phyloP scores from a whole-genome alignment of 2,888 invertebrate genomes.

The Machimus atricapillus region DNA sequence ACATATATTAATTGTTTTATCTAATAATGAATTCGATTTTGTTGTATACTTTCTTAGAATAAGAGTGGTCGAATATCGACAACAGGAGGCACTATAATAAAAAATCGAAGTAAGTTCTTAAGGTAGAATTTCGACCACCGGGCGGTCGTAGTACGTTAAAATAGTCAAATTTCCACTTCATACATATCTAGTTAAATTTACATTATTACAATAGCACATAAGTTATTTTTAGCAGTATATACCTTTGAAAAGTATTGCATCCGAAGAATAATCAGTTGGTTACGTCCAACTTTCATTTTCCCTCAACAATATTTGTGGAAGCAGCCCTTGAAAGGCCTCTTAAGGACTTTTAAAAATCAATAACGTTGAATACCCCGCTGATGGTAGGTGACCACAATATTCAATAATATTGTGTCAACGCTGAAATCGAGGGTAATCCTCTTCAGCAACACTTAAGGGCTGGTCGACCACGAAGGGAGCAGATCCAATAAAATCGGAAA shows the following conservation, averaged over 20 bases:
- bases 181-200: no score
- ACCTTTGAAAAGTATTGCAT: not conserved
- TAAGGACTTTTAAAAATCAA: not conserved
- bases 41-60: no score
- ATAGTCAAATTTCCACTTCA: no score
- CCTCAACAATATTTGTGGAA: not conserved
- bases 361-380: not conserved
- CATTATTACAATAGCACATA: not conserved
- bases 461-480: constrained; percentile 34
- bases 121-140: no score
- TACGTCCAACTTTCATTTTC: not conserved
- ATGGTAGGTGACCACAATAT: not conserved
- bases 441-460: constrained; percentile 42
- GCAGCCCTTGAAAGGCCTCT: not conserved
- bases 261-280: not conserved
- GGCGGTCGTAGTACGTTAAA: no score
- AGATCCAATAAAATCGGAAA: constrained; percentile 12
- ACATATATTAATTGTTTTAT: no score
- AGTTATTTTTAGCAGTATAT: not conserved
- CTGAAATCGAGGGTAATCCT: constrained; percentile 36
- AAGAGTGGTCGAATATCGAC: no score
- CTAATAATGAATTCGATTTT: no score
- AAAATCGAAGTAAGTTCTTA: no score
- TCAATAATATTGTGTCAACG: constrained; percentile 23
- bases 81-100: no score